Percentiles rank a stretch among this genome's conserved stretches.
phyloP scores from a whole-genome alignment of 2,888 invertebrate species.

The Artemia sinica region DNA sequence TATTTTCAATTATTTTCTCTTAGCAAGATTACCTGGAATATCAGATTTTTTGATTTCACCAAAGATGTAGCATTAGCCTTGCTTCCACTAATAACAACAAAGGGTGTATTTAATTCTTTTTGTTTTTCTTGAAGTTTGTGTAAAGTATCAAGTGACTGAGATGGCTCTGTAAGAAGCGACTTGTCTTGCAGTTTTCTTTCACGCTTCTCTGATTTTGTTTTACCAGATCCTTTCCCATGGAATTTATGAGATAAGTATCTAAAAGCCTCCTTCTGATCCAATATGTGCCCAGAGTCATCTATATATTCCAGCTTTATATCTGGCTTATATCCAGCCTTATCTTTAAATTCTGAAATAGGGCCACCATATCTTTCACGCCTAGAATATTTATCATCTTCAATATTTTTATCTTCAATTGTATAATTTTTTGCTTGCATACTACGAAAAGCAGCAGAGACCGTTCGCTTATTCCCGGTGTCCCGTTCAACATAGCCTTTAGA shows the following conservation, averaged over 20 bases:
- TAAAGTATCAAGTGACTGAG: slow-evolving; percentile 84
- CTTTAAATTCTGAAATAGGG: slow-evolving; percentile 75
- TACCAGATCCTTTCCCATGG: slow-evolving; percentile 97
- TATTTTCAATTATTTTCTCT: not conserved
- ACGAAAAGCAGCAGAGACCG: slow-evolving; percentile 47
- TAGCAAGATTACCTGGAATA: not conserved
- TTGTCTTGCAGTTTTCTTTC: slow-evolving; percentile 86
- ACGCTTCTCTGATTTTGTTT: slow-evolving; percentile 90
- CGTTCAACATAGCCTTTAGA: slow-evolving; percentile 86
- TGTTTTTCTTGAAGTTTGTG: slow-evolving; percentile 89
- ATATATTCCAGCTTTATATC: slow-evolving; percentile 90
- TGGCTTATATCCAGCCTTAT: slow-evolving; percentile 74
- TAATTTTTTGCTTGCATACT: slow-evolving; percentile 62
- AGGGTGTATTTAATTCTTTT: slow-evolving; percentile 79
- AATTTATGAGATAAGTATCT: slow-evolving; percentile 91
- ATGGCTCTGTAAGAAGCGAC: slow-evolving; percentile 92
- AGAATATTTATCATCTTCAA: slow-evolving; percentile 61
- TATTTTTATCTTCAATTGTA: slow-evolving; percentile 55
- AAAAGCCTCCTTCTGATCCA: slow-evolving; percentile 91
- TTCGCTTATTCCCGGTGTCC: slow-evolving; percentile 52
- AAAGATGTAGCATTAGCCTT: slow-evolving; percentile 33
- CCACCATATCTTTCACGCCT: slow-evolving; percentile 57
- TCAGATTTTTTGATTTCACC: slow-evolving; percentile 14
- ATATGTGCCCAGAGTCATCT: slow-evolving; percentile 80
- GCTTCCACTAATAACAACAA: slow-evolving; percentile 75